Evolutionary conservation across 2,797 vertebrate genomes (phyloP), one percentile per base, ranked within the genome.

Genomic region (Prionace glauca): DNA sequence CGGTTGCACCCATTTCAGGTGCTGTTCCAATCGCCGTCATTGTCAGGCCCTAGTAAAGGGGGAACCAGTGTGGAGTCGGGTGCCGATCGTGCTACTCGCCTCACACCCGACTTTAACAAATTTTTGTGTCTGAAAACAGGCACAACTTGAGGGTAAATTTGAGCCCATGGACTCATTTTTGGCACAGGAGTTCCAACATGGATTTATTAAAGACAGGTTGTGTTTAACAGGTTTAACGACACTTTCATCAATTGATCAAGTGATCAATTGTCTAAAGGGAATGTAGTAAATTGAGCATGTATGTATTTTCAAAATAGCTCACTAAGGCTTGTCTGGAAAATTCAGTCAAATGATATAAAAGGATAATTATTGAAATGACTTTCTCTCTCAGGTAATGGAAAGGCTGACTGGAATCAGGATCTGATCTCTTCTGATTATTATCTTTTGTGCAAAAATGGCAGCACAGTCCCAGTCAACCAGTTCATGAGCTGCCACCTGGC

Each of bases 361-460:
- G 20, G 45, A 29, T 74, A 56, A 72, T n/a, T 74, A 77, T 95
- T 95, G 45, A 10, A 95, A 93, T 91, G 1, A n/a, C 24, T 74
- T 94, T 92, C 11, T 56, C 29, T 74, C 14, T 29, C 22, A 95
- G 93, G 93, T 5, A 95, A 95, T 22, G 93, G 93, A 77, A 94
- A 95, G 60, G 96, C 96, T 71, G 81, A 81, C 0, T 98, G 98
- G 98, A 97, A 97, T 79, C 97, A 96, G 16, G 95, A 18, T 96
- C 77, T 98, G 95, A 96, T 95, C 88, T 96, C 96, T 20, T 95
- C 95, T 0, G 94, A 98, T 0, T 99, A 97, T 94, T 92, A 97
- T 96, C 96, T 99, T 95, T 97, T 99, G 95, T 99, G 99, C 96
- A 98, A 97, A 0, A 95, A 96, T 0, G 97, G 97, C 0, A 84